Evolutionary conservation across 1,140 invertebrate species (phyloP), one percentile per base, ranked within the genome.

Genomic region (Zaprionus lachaisei): DNA sequence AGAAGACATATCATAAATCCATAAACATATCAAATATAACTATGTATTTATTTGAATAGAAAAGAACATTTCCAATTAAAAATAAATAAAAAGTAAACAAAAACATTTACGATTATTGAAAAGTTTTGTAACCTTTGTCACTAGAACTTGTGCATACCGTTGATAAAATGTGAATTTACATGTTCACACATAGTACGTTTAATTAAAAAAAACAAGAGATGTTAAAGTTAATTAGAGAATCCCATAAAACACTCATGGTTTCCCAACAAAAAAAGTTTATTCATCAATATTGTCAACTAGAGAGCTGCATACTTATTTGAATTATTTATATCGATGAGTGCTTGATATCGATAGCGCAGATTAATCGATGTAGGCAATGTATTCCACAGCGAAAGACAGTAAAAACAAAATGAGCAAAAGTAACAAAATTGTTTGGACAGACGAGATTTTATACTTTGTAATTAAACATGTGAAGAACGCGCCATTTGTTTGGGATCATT

Each of bases 371-470:
- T 24, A 20, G 31, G 15, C 1, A 37, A 0, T 28, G 17, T 1
- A 34, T 9, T 26, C 2, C 6, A 9, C 5, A 58, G n/a, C 58
- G 38, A 49, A 71, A 7, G 20, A 47, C 17, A 58, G 41, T 31
- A 47, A 54, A 64, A 71, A 58, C 67, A 65, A 76, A 65, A 76
- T 76, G 73, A 76, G 37, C 47, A 76, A 72, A 76, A 72, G n/a
- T 54, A 76, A 72, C 47, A 76, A 76, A 72, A 56, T 76, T 44
- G 73, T 61, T 55, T 76, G 73, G 74, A 72, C 68, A 1, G 75
- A 75, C 20, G 63, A 73, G n/a, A 77, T 75, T 41, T 61, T 74
- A 49, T 58, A 49, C 28, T 77, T 75, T 60, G 55, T 75, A 15
- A 77, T 73, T 5, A 75, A 73, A 63, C 64, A 73, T 64, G 64